A percentile compares a stretch with the other conserved stretches of the same genome.
Conservation (phyloP, 1,140 invertebrate genomes). For the Battus philenor region DNA sequence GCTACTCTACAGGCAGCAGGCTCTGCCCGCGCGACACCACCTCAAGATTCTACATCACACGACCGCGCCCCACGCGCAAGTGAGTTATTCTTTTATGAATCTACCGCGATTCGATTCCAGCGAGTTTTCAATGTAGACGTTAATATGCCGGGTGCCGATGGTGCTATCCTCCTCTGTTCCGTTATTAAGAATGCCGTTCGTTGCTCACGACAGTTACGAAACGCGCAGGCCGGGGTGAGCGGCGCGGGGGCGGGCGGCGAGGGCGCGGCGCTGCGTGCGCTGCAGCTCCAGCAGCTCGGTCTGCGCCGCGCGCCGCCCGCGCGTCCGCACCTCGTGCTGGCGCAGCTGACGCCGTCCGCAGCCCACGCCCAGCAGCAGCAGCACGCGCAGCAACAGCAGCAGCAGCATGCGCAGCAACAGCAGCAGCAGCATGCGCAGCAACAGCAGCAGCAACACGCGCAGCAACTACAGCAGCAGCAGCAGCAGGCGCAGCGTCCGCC, state of each 20-base stretch:
- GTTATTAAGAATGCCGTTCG: too few relatives aligned
- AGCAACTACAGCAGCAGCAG: constrained; percentile 9
- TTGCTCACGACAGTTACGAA: too few relatives aligned
- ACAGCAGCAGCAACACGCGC: constrained; percentile 5
- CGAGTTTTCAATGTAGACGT: too few relatives aligned
- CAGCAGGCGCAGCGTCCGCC: not conserved
- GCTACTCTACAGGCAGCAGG: constrained; percentile 32
- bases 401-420: constrained; percentile 15
- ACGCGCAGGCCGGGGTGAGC: constrained; percentile 15
- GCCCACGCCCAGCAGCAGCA: not conserved
- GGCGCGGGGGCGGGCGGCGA: constrained; percentile 21
- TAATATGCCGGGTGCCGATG: too few relatives aligned
- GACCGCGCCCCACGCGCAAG: constrained; percentile 32
- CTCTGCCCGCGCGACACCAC: constrained; percentile 41
- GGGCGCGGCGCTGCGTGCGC: constrained; percentile 37
- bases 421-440: constrained; percentile 18
- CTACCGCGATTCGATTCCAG: too few relatives aligned
- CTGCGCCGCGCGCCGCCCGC: constrained; percentile 32
- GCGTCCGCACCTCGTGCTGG: constrained; percentile 24
- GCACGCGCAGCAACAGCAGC: constrained; percentile 19
- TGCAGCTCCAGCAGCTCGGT: constrained; percentile 51
- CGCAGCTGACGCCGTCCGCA: constrained; percentile 22
- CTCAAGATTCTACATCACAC: constrained; percentile 54
- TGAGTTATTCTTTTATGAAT: too few relatives aligned
- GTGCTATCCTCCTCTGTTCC: too few relatives aligned